Evolutionary conservation across 2,888 invertebrate species (phyloP).

Genomic region (Xestia sexstrigata): DNA sequence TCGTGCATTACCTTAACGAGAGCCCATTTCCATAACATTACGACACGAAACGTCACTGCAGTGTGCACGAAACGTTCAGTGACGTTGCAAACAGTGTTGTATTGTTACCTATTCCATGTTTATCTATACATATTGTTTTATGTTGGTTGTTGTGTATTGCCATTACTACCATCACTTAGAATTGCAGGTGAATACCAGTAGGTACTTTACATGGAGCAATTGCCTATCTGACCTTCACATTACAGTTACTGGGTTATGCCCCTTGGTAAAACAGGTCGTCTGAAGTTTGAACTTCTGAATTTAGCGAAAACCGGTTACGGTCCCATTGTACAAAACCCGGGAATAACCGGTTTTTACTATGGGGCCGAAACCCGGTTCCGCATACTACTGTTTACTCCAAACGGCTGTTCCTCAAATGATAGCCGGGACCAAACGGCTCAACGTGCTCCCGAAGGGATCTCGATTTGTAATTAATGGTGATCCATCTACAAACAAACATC

Average conservation of each 20-base stretch:
- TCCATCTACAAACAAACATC: background rate
- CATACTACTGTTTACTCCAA: background rate
- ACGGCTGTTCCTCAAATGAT: background rate
- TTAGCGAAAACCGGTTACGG: too few relatives aligned
- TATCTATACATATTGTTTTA: background rate
- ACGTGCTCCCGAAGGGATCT: background rate
- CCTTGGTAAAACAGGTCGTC: background rate
- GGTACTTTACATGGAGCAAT: background rate
- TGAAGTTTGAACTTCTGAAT: background rate
- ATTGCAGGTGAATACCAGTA: background rate
- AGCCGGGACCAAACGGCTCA: background rate
- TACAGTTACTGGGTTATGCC: background rate
- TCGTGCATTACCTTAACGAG: constrained; percentile 48
- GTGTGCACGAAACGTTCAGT: constrained; percentile 9
- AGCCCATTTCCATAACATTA: constrained; percentile 49
- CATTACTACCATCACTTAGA: background rate
- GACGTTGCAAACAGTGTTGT: background rate
- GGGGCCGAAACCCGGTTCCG: too few relatives aligned
- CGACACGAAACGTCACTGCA: too few relatives aligned
- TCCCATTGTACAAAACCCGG: too few relatives aligned
- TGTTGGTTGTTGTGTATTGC: background rate
- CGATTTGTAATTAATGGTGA: background rate
- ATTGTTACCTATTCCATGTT: background rate
- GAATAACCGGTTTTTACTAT: too few relatives aligned
- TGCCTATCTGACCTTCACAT: background rate